Percentiles rank a stretch among this genome's conserved stretches.
Conservation (phyloP, 1,140 invertebrate species). For the Scaptomyza montana region DNA sequence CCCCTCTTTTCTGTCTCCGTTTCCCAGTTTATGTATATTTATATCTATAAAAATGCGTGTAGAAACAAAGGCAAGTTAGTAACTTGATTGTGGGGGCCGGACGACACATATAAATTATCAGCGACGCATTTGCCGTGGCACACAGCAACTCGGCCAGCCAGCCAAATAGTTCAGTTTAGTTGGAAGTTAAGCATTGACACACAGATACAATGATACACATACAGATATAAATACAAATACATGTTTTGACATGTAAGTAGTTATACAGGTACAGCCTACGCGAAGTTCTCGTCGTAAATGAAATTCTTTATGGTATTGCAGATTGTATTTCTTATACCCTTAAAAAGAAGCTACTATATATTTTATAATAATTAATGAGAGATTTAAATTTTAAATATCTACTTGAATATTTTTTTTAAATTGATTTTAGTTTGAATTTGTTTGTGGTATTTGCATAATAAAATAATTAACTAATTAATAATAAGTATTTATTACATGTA, state of each 20-base stretch:
- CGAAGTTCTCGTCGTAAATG: conserved; percentile 55
- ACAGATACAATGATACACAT: conserved; percentile 36
- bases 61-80: conserved; percentile 69
- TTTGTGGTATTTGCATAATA: too few relatives aligned
- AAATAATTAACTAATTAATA: too few relatives aligned
- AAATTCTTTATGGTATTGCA: conserved; percentile 50
- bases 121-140: conserved; percentile 50
- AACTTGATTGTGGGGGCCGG: conserved; percentile 80
- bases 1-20: not conserved
- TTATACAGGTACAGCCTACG: conserved; percentile 67
- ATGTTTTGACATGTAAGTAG: conserved; percentile 14
- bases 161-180: conserved; percentile 12
- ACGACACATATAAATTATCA: conserved; percentile 80
- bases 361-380: too few relatives aligned
- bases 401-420: too few relatives aligned
- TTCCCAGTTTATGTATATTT: conserved; percentile 17
- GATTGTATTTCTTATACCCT: conserved; percentile 19
- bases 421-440: too few relatives aligned
- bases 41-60: conserved; percentile 54
- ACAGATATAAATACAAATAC: conserved; percentile 45
- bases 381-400: too few relatives aligned
- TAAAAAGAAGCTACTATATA: too few relatives aligned
- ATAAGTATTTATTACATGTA: too few relatives aligned
- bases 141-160: conserved; percentile 19
- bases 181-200: conserved; percentile 50